A percentile compares a stretch with the other conserved stretches of the same genome.
These are phyloP conservation scores for Sisor rabdophorus DNA, from an alignment of 2,113 vertebrate genomes.

Conservation along the genomic window DNA sequence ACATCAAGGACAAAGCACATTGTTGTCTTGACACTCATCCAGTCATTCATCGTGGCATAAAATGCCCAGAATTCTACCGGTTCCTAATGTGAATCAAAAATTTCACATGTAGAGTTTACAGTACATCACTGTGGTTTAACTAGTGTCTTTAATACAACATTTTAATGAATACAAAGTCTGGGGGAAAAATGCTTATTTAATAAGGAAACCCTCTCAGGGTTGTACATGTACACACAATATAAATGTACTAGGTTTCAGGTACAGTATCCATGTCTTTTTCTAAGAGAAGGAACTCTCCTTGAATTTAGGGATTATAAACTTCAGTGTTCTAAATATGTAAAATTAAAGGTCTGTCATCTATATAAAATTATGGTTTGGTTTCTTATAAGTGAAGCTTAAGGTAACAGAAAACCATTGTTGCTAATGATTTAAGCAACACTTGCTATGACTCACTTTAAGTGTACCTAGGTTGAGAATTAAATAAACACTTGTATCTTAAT, in stretches of 20 bases:
- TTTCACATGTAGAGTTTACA: slow-evolving; percentile 21
- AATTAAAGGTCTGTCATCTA: neutral
- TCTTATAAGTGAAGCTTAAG: neutral
- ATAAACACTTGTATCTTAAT: neutral
- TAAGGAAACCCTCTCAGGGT: neutral
- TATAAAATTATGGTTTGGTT: too few relatives aligned
- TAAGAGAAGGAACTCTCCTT: neutral
- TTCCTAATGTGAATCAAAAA: slow-evolving; percentile 41
- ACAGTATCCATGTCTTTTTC: neutral
- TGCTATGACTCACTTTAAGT: neutral
- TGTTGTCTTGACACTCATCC: slow-evolving; percentile 13
- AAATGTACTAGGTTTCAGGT: neutral
- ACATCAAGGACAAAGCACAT: slow-evolving; percentile 20
- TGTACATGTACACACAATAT: neutral
- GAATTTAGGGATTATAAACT: neutral
- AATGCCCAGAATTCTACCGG: slow-evolving; percentile 32
- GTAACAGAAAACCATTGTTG: neutral
- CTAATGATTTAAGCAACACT: neutral
- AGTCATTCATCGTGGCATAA: slow-evolving; percentile 34
- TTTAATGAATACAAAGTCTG: slow-evolving; percentile 34
- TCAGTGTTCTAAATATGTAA: neutral
- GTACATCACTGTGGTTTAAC: neutral
- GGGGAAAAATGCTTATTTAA: too few relatives aligned
- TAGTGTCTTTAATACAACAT: slow-evolving; percentile 35
- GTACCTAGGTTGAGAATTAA: neutral